A percentile compares a stretch with the other conserved stretches of the same genome.
Evolutionary conservation across 53 echinoderm and acorn worm species (phyloP).

Genomic region (Hippasteria phrygiana): DNA sequence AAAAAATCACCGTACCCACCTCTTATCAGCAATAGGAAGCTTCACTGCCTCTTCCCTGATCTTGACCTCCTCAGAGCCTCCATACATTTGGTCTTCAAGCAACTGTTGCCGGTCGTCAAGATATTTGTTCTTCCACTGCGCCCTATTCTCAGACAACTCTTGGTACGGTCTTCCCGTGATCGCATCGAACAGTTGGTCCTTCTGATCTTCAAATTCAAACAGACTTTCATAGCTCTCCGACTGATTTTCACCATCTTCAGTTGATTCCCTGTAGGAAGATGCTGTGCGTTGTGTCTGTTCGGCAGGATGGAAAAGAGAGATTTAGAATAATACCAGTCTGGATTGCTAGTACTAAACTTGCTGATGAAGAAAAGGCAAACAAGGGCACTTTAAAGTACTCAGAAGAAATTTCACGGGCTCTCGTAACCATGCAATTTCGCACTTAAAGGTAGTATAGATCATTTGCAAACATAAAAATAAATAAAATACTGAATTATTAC

Average conservation of each 20-base stretch:
- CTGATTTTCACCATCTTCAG: not conserved
- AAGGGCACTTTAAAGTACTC: no score
- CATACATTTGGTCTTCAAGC: not conserved
- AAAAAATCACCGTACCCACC: conserved; percentile 54
- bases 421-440: no score
- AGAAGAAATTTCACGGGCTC: no score
- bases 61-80: not conserved
- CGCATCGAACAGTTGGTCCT: conserved; percentile 45
- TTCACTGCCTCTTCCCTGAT: conserved; percentile 38
- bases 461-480: no score
- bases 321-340: not conserved
- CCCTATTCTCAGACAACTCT: conserved; percentile 25
- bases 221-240: conserved; percentile 32
- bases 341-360: not conserved
- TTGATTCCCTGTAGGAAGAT: not conserved
- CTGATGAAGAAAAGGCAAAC: no score
- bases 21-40: conserved; percentile 72
- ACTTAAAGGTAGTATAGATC: no score
- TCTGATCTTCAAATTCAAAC: conserved; percentile 1
- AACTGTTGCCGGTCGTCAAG: conserved; percentile 54
- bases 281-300: conserved; percentile 33
- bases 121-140: conserved; percentile 53
- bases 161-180: conserved; percentile 71
- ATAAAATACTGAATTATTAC: no score
- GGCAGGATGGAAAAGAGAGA: not conserved